Percentiles rank a stretch among this genome's conserved stretches.
Conservation (phyloP, 2,113 vertebrate genomes). For the Craseonycteris thonglongyai region DNA sequence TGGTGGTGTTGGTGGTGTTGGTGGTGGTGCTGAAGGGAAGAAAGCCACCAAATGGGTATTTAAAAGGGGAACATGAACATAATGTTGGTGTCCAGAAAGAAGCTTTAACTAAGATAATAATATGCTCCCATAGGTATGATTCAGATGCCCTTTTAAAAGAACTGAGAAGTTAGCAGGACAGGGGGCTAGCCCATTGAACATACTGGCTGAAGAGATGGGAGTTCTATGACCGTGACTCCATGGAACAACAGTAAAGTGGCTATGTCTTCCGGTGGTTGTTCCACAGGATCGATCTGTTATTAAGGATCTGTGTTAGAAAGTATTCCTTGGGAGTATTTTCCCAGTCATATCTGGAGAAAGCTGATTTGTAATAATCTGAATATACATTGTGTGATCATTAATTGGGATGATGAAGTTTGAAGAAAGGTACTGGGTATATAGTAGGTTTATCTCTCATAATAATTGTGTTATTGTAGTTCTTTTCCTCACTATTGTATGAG, state of each 20-base stretch:
- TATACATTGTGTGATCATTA: not conserved
- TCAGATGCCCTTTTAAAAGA: not conserved
- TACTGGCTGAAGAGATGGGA: not conserved
- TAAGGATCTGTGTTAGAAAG: not conserved
- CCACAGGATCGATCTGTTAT: not conserved
- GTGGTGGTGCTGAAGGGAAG: not conserved
- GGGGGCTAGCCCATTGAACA: not conserved
- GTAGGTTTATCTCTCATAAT: not conserved
- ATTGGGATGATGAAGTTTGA: not conserved
- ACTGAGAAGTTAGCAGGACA: not conserved
- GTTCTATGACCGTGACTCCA: not conserved
- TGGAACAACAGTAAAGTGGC: not conserved
- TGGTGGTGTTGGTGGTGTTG: no score
- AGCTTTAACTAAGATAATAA: not conserved
- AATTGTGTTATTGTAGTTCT: not conserved
- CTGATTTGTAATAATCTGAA: not conserved
- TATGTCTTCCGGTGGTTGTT: not conserved
- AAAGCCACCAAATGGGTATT: not conserved
- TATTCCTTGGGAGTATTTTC: not conserved
- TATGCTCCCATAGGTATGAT: not conserved
- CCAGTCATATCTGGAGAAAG: not conserved
- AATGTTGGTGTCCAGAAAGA: not conserved
- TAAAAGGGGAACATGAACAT: not conserved
- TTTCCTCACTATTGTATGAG: not conserved
- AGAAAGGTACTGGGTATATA: not conserved